A percentile compares a stretch with the other conserved stretches of the same genome.
Conservation (phyloP, 2,888 invertebrate genomes). For the Anarsia innoxiella region DNA sequence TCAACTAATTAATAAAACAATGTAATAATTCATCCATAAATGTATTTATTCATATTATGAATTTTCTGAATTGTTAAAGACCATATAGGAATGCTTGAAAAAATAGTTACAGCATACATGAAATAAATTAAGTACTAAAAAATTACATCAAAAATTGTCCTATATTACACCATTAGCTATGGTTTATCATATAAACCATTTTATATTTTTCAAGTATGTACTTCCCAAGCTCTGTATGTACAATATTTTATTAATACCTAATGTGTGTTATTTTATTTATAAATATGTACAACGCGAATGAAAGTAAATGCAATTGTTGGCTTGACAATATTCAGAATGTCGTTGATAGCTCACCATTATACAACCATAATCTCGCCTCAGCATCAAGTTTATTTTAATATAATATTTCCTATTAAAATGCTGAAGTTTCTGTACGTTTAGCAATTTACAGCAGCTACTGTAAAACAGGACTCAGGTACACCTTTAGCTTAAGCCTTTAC, state of each 20-base stretch:
- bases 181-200: slow-evolving; percentile 67
- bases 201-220: slow-evolving; percentile 38
- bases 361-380: neutral
- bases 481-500: too few species aligned
- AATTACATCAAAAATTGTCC: slow-evolving; percentile 42
- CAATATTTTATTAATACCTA: slow-evolving; percentile 29
- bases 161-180: slow-evolving; percentile 45
- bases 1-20: too few species aligned
- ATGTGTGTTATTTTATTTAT: slow-evolving; percentile 20
- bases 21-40: slow-evolving; percentile 40
- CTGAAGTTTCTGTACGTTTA: neutral
- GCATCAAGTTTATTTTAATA: neutral
- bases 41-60: slow-evolving; percentile 57
- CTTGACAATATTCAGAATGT: too few species aligned
- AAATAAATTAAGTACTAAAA: slow-evolving; percentile 71
- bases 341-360: too few species aligned
- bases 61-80: slow-evolving; percentile 59
- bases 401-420: neutral
- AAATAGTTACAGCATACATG: slow-evolving; percentile 49
- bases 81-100: slow-evolving; percentile 66
- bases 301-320: slow-evolving; percentile 47
- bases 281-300: slow-evolving; percentile 27
- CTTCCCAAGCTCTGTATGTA: slow-evolving; percentile 50
- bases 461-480: slow-evolving; percentile 24
- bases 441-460: neutral